Base-by-base conservation (phyloP, 2,113 vertebrate genomes). In the Accipiter cooperii region DNA sequence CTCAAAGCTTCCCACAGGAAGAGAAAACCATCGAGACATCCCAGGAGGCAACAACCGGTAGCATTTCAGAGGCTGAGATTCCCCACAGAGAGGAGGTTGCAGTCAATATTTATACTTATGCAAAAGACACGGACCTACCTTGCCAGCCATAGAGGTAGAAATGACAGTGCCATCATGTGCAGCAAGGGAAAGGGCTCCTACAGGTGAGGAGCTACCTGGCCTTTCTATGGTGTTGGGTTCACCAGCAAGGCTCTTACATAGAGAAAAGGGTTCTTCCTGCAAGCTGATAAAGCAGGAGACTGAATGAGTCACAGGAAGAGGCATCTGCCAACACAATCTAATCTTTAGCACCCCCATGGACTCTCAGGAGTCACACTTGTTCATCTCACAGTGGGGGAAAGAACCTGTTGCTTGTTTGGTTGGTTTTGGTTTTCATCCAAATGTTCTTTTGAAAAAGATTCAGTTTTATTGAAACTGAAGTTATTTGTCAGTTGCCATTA, bases 151-250 rank as follows among this genome's bases (percentile, higher is more conserved):
- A 66, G 46, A 55, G 17, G 36, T 46, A 36, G 52, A 42, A 81
- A 12, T 18, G n/a, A 24, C 18, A 10, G 18, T 17, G 42, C 17
- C 9, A 5, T 44, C 40, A 31, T 1, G 0, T 15, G 34, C 6
- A 61, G 24, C 42, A 42, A 49, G 34, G 28, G 33, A 66, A 78
- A 63, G 22, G 6, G 9, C 3, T 47, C 15, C 19, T 34, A 16
- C 33, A 24, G 22, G 6, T 5, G 28, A 68, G 42, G 49, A 63
- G 14, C 17, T 20, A 34, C 38, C 6, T 73, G 77, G 19, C 22
- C 58, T n/a, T 83, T 61, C 28, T 29, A n/a, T 2, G 3, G 42
- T 47, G 54, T 51, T 47, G 42, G 13, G 29, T 12, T 77, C 54
- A 52, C 33, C 74, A 87, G 40, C 17, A 81, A 65, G 31, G 8